Percentiles rank a stretch among this genome's conserved stretches.
Evolutionary conservation across 2,888 invertebrate genomes (phyloP).

Genomic region (Leptinotarsa haldemani): DNA sequence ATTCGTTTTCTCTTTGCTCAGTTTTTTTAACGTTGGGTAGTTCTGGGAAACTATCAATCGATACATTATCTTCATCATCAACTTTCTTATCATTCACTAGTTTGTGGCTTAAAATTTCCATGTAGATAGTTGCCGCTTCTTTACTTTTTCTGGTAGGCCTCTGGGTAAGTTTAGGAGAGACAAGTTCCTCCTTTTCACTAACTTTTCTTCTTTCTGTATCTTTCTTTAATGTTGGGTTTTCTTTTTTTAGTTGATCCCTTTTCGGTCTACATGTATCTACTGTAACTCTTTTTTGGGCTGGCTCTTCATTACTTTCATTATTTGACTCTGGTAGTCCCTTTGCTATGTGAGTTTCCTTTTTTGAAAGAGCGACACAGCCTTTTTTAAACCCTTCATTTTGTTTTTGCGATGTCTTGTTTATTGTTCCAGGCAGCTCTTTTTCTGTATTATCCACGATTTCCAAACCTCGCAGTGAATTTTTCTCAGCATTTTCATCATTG

Average conservation of each 20-base stretch:
- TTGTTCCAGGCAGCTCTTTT: no score
- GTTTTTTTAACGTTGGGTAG: constrained; percentile 74
- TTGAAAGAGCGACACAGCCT: no score
- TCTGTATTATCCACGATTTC: neutral
- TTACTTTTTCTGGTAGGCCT: constrained; percentile 78
- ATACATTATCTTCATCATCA: constrained; percentile 74
- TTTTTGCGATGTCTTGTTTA: no score
- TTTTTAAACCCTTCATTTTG: no score
- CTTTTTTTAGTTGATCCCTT: constrained; percentile 46
- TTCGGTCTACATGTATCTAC: constrained; percentile 39
- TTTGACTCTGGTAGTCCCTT: neutral
- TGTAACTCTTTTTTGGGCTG: constrained; percentile 33
- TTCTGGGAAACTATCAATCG: constrained; percentile 76
- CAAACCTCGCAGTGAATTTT: neutral
- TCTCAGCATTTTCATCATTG: neutral
- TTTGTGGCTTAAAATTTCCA: constrained; percentile 79
- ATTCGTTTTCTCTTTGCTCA: constrained; percentile 71
- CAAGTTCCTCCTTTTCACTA: constrained; percentile 29
- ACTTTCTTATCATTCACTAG: constrained; percentile 73
- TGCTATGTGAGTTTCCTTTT: no score
- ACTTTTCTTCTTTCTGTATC: constrained; percentile 29
- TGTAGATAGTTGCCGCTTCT: constrained; percentile 79
- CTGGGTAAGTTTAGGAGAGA: constrained; percentile 31
- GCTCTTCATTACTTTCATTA: constrained; percentile 16
- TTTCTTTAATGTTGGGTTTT: constrained; percentile 33